A percentile compares a stretch with the other conserved stretches of the same genome.
Evolutionary conservation across 2,113 vertebrate genomes (phyloP).

Genomic region (Syngnathus floridae): DNA sequence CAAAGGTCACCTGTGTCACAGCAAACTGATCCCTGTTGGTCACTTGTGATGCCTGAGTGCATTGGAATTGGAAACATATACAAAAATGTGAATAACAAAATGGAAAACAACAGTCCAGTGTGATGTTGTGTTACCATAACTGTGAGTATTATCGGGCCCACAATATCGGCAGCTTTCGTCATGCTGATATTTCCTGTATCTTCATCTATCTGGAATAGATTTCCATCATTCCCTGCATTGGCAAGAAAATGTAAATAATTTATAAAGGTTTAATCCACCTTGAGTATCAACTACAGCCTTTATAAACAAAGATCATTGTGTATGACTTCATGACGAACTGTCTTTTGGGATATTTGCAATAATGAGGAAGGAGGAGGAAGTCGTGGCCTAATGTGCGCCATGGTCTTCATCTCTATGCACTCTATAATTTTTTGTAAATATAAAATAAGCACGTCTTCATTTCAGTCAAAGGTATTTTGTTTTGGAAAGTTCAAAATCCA

Average conservation of each 20-base stretch:
- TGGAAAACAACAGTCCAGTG: neutral
- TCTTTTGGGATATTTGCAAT: no score
- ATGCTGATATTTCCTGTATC: constrained; percentile 79
- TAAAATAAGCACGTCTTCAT: no score
- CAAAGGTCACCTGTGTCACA: constrained; percentile 67
- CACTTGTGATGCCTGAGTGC: constrained; percentile 72
- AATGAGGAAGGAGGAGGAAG: no score
- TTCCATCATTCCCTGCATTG: constrained; percentile 69
- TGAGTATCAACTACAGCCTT: no score
- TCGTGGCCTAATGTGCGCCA: no score
- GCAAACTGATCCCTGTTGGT: constrained; percentile 76
- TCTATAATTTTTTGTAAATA: no score
- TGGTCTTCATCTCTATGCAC: no score
- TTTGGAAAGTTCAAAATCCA: no score
- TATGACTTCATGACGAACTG: neutral
- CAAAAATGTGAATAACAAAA: neutral
- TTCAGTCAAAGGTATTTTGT: no score
- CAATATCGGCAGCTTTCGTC: constrained; percentile 68
- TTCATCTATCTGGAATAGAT: constrained; percentile 71
- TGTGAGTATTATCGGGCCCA: constrained; percentile 65
- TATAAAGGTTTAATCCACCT: neutral
- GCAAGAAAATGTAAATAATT: neutral
- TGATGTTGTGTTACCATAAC: constrained; percentile 69
- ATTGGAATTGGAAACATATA: neutral
- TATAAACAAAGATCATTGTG: neutral